Conservation (phyloP, 2,888 invertebrate genomes). For the Antheraea yamamai region DNA sequence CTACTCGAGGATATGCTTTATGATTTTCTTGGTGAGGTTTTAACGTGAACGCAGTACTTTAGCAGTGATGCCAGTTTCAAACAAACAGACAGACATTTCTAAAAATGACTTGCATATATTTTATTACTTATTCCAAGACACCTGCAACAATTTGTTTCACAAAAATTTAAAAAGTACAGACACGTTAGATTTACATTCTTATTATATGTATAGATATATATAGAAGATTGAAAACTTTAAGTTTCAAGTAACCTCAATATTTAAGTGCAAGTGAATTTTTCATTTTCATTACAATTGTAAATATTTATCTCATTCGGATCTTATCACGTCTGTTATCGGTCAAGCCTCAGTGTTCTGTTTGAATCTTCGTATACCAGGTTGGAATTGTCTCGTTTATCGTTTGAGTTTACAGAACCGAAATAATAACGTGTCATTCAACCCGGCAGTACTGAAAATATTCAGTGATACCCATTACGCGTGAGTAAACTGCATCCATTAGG, state of each 20-base stretch:
- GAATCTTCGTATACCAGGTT: background rate
- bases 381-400: slow-evolving; percentile 2
- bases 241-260: background rate
- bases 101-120: too few species aligned
- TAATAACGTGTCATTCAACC: slow-evolving; percentile 7
- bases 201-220: too few species aligned
- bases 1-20: too few species aligned
- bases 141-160: too few species aligned
- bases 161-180: too few species aligned
- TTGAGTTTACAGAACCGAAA: background rate
- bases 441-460: background rate
- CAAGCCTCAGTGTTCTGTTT: slow-evolving; percentile 17
- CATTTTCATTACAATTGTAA: background rate
- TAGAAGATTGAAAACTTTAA: too few species aligned
- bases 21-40: too few species aligned
- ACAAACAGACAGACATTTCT: too few species aligned
- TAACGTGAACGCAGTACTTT: too few species aligned
- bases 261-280: background rate
- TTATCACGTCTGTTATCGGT: slow-evolving; percentile 22
- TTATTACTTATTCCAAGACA: too few species aligned
- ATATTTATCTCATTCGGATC: slow-evolving; percentile 1
- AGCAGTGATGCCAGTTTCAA: too few species aligned
- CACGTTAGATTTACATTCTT: too few species aligned
- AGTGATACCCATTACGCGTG: background rate
- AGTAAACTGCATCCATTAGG: background rate